Evolutionary conservation across 2,797 vertebrate genomes (phyloP), one percentile per base, ranked within the genome.

Genomic region (Macroramphosus scolopax): DNA sequence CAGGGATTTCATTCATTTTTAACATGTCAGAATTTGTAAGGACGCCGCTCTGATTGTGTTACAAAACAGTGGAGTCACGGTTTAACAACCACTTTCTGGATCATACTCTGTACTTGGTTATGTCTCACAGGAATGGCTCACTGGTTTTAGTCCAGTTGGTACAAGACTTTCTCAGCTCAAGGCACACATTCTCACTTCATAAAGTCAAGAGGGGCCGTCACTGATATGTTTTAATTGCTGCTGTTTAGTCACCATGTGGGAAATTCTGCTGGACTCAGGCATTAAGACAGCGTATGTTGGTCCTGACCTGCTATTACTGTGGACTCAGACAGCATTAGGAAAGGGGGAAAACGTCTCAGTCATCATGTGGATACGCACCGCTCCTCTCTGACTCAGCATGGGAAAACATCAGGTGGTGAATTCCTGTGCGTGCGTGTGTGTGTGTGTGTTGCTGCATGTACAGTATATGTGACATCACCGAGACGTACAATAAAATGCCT

Each of bases 291-390:
- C 79, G 68, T 77, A 61, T 74, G 78, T 69, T 63, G 72, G 69
- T 49, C 61, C 56, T 62, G 77, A 79, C 73, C 64, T 51, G 72
- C 65, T 76, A 84, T 82, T 83, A 85, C 52, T 14, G 51, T 80
- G 80, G 87, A 83, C 75, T 86, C 78, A 86, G 73, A 62, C 81
- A 68, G 80, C 72, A 80, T 75, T 84, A 82, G 86, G 63, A 70
- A 46, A 35, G 17, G 18, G n/a, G 52, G 39, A 69, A 51, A 78
- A 48, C 64, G 47, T 82, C 75, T 75, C 59, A 55, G 75, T 68
- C 77, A 73, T 84, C 80, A 71, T 71, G 72, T 61, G 81, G 78
- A 83, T 77, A 81, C 62, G 58, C 51, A 30, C 59, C 28, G 53
- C 60, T 71, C 36, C 38, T 69, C 47, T 72, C 67, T 87, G 83